Evolutionary conservation across 2,888 invertebrate genomes (phyloP).

Genomic region (Myathropa florea): DNA sequence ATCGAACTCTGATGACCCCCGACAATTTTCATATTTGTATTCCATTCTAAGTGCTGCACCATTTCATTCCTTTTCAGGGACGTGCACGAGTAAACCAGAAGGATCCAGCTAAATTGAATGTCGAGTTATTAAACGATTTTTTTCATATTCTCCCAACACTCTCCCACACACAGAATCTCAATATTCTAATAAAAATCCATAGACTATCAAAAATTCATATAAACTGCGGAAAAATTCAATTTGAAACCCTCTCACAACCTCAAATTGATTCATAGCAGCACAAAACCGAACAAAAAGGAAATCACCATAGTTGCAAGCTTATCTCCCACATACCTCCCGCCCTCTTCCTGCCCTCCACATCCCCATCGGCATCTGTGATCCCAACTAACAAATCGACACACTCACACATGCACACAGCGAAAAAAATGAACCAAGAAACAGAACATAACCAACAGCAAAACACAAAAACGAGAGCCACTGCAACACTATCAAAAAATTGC

Average conservation of each 20-base stretch:
- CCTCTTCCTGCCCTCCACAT: neutral
- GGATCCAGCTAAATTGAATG: constrained; percentile 37
- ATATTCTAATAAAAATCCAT: constrained; percentile 66
- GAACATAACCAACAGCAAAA: constrained; percentile 23
- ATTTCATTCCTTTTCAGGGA: constrained; percentile 27
- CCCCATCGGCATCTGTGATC: constrained; percentile 26
- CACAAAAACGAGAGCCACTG: constrained; percentile 49
- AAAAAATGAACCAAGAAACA: neutral
- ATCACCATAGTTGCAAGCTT: constrained; percentile 55
- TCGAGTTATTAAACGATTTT: constrained; percentile 42
- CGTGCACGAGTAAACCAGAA: neutral
- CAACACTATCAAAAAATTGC: constrained; percentile 71
- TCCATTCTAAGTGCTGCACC: constrained; percentile 58
- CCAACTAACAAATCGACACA: constrained; percentile 63
- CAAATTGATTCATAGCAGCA: constrained; percentile 70
- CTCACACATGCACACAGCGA: constrained; percentile 12
- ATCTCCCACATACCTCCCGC: constrained; percentile 31
- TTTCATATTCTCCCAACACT: neutral
- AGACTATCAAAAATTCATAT: constrained; percentile 61
- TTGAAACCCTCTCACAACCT: constrained; percentile 67
- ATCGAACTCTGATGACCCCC: constrained; percentile 51
- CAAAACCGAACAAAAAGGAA: constrained; percentile 43
- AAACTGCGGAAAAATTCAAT: constrained; percentile 71
- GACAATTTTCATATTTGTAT: constrained; percentile 47
- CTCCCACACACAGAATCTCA: constrained; percentile 27